Conservation (phyloP, 2,113 vertebrate species). For the Phaethon lepturus region DNA sequence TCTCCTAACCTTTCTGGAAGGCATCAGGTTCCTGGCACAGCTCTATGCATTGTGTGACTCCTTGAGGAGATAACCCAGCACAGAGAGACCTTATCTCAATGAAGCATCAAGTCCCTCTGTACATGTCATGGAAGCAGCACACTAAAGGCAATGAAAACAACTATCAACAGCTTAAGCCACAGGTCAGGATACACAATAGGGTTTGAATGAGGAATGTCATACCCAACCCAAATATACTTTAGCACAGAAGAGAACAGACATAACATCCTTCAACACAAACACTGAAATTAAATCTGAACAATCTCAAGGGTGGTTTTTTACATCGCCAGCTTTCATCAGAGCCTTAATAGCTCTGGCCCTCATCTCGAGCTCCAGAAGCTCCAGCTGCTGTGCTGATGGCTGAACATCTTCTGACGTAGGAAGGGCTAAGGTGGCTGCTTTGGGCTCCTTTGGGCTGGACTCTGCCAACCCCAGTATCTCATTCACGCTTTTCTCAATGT, state of each 20-base stretch:
- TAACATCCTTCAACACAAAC: slow-evolving; percentile 38
- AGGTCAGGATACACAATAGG: neutral
- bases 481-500: slow-evolving; percentile 95
- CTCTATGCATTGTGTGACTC: neutral
- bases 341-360: slow-evolving; percentile 96
- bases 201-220: slow-evolving; percentile 56
- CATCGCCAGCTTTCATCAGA: slow-evolving; percentile 93
- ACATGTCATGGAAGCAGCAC: neutral
- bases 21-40: neutral
- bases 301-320: slow-evolving; percentile 76
- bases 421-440: slow-evolving; percentile 35
- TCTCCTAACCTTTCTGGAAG: neutral
- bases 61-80: slow-evolving; percentile 3
- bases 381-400: slow-evolving; percentile 93
- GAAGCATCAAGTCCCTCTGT: neutral
- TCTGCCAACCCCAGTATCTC: slow-evolving; percentile 89
- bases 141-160: slow-evolving; percentile 3
- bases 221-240: slow-evolving; percentile 32
- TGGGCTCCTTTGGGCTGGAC: slow-evolving; percentile 57
- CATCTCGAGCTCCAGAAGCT: slow-evolving; percentile 96
- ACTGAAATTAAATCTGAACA: slow-evolving; percentile 12
- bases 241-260: slow-evolving; percentile 51
- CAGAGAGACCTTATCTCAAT: neutral
- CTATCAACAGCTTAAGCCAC: neutral
- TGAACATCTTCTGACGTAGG: slow-evolving; percentile 74